Percentiles rank a stretch among this genome's conserved stretches.
Evolutionary conservation across 2,797 vertebrate genomes (phyloP).

Genomic region (Melanotaenia parkinsoni): DNA sequence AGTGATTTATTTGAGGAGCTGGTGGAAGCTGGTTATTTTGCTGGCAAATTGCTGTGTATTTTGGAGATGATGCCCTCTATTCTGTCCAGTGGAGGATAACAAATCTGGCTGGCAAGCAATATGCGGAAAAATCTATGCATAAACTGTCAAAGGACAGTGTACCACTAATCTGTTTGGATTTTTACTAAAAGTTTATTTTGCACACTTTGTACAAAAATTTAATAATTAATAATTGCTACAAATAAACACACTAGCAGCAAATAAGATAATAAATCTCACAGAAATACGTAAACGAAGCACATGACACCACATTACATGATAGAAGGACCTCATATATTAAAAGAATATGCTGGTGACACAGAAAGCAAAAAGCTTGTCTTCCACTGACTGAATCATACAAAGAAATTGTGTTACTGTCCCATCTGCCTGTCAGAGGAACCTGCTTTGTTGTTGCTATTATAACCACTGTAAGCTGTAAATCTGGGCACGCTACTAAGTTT

Average conservation of each 20-base stretch:
- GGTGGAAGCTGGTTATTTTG: slow-evolving; percentile 70
- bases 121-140: slow-evolving; percentile 34
- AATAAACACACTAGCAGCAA: slow-evolving; percentile 1
- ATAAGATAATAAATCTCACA: not conserved
- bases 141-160: not conserved
- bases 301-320: not conserved
- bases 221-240: not conserved
- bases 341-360: no score
- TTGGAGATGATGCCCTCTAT: slow-evolving; percentile 67
- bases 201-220: not conserved
- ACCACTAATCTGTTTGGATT: not conserved
- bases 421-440: not conserved
- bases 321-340: not conserved
- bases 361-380: not conserved
- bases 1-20: slow-evolving; percentile 68
- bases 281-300: not conserved
- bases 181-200: not conserved
- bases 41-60: slow-evolving; percentile 72
- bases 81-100: slow-evolving; percentile 58
- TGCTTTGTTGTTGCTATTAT: not conserved
- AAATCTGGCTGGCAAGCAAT: slow-evolving; percentile 28
- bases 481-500: not conserved
- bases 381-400: not conserved
- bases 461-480: slow-evolving; percentile 10
- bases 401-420: not conserved